Evolutionary conservation across 2,797 vertebrate genomes (phyloP).

Genomic region (Delichon dasypus): DNA sequence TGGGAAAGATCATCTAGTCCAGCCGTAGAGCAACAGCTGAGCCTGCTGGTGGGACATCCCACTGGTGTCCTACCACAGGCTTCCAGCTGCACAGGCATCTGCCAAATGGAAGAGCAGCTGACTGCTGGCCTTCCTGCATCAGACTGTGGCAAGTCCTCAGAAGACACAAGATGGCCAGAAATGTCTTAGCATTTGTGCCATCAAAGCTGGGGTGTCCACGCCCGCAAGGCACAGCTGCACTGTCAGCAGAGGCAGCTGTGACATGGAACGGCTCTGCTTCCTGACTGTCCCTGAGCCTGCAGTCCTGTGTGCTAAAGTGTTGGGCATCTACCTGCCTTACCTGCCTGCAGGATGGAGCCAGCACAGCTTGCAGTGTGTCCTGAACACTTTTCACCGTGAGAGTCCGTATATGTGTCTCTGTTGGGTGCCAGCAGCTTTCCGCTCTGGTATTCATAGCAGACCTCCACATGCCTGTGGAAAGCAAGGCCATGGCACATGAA

Average conservation of each 20-base stretch:
- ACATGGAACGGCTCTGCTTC: not conserved
- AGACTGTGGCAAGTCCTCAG: not conserved
- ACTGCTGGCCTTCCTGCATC: not conserved
- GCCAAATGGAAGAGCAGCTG: not conserved
- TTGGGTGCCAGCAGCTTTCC: not conserved
- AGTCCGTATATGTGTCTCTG: not conserved
- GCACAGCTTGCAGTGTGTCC: not conserved
- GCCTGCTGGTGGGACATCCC: not conserved
- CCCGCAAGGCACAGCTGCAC: fast-evolving
- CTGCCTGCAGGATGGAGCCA: not conserved
- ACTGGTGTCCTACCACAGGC: not conserved
- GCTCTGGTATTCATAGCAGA: not conserved
- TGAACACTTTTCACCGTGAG: fast-evolving
- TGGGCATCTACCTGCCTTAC: not conserved
- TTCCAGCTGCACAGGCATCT: not conserved
- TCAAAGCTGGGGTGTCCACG: not conserved
- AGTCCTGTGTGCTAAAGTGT: not conserved
- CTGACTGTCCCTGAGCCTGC: not conserved
- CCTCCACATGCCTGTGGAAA: not conserved
- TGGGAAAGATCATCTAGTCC: not conserved
- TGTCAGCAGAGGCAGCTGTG: not conserved
- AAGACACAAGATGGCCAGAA: not conserved
- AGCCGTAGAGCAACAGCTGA: not conserved
- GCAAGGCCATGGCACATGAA: fast-evolving
- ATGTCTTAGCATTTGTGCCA: not conserved